Conservation (phyloP, 2,888 invertebrate species). For the Anarsia innoxiella region DNA sequence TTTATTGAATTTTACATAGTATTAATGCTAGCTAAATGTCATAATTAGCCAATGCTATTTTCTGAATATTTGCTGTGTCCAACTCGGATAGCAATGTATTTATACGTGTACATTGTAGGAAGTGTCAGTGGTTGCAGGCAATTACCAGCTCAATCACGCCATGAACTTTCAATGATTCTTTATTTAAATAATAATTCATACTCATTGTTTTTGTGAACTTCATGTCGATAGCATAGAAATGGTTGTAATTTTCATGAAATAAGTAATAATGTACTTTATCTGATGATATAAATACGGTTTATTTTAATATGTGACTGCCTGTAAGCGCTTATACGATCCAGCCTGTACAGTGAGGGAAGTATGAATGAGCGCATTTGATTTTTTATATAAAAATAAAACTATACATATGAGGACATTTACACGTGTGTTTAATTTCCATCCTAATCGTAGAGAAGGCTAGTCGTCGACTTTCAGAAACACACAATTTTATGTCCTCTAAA, state of each 20-base stretch:
- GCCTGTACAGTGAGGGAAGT: constrained; percentile 50
- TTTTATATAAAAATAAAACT: constrained; percentile 72
- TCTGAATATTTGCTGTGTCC: constrained; percentile 68
- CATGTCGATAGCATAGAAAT: constrained; percentile 2
- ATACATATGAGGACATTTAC: constrained; percentile 49
- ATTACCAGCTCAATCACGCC: constrained; percentile 7
- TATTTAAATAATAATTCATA: too few relatives aligned
- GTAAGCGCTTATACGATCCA: constrained; percentile 10
- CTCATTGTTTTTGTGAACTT: too few relatives aligned
- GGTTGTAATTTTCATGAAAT: not conserved
- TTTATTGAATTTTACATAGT: constrained; percentile 59
- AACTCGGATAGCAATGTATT: constrained; percentile 60
- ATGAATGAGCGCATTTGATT: constrained; percentile 69
- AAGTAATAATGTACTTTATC: constrained; percentile 1
- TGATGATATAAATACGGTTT: too few relatives aligned
- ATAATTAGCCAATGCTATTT: constrained; percentile 73
- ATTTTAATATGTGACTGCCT: constrained; percentile 9
- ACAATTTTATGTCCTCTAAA: too few relatives aligned
- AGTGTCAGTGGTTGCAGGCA: constrained; percentile 12
- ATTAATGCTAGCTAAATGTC: constrained; percentile 69
- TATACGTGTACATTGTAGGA: constrained; percentile 33
- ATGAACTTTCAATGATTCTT: constrained; percentile 7
- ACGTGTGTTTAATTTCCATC: constrained; percentile 9
- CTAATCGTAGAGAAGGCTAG: too few relatives aligned
- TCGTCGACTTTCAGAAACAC: too few relatives aligned